Evolutionary conservation across 2,797 vertebrate genomes (phyloP), one percentile per base, ranked within the genome.

Genomic region (Enteromius argenteus): DNA sequence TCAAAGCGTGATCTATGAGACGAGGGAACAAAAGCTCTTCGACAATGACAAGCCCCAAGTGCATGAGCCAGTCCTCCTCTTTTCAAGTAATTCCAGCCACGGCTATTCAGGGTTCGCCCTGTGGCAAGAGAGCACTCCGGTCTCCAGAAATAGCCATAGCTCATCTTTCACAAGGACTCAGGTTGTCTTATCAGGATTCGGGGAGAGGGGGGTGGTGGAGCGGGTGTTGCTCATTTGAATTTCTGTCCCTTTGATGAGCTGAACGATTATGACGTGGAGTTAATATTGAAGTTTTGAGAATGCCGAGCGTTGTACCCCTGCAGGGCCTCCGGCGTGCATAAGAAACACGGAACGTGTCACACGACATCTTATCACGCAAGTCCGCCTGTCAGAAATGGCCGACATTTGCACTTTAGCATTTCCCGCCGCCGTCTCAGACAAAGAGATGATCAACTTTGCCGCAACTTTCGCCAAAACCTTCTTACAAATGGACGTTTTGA

Each of bases 91-190:
- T 93, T 94, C 93, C 94, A 94, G 92, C 90, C 92, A 87, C 32
- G 92, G 94, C 95, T 95, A 95, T 95, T 95, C 94, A 95, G 93
- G 92, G 93, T 95, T 94, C 94, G 94, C 95, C 95, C 95, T 90
- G 94, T 95, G 95, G 95, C 95, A 88, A 94, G 88, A 81, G 89
- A 93, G 93, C 93, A 88, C 93, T 92, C 89, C 89, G 88, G 91
- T 94, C 93, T 94, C 94, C 94, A 94, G 93, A 95, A 96, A 96
- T 96, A 96, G 94, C 94, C 91, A 91, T 91, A 93, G 94, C 94
- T 95, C 94, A 95, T 95, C 94, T 94, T 95, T 96, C 95, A 96
- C 93, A 86, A 91, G 92, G 92, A 93, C 93, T 95, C 94, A 94
- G 95, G 93, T 95, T 92, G 93, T 92, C 94, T 94, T 93, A 93